Percentiles rank a stretch among this genome's conserved stretches.
Conservation (phyloP, 2,797 vertebrate species). For the Anguilla pacifica region DNA sequence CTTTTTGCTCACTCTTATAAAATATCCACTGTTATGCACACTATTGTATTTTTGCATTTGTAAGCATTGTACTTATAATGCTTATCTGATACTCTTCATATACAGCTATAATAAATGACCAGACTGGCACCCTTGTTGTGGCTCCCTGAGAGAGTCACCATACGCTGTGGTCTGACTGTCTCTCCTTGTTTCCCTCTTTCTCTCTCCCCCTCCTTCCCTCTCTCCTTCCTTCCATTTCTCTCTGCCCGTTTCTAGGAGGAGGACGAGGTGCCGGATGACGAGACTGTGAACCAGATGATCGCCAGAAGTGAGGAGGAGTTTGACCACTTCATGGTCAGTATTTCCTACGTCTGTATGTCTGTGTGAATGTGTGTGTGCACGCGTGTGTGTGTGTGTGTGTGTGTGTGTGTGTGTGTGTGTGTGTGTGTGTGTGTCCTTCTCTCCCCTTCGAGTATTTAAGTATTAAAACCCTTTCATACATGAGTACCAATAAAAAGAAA, state of each 20-base stretch:
- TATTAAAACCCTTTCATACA: background rate
- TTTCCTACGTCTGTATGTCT: background rate
- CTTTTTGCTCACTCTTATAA: background rate
- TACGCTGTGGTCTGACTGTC: background rate
- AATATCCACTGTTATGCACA: background rate
- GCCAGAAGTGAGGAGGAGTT: constrained; percentile 96
- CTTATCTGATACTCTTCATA: no score
- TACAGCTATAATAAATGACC: no score
- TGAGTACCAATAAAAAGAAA: background rate
- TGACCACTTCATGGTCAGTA: constrained; percentile 91
- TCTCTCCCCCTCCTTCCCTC: background rate
- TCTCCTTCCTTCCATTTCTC: constrained; percentile 35
- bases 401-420: background rate
- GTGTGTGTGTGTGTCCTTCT: no score
- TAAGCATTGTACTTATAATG: background rate
- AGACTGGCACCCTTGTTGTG: background rate
- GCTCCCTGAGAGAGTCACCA: background rate
- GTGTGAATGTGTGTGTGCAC: background rate
- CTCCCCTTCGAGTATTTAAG: no score
- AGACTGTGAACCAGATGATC: constrained; percentile 98
- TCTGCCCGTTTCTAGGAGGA: constrained; percentile 90
- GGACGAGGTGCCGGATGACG: constrained; percentile 93
- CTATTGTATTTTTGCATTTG: background rate
- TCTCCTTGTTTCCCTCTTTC: background rate
- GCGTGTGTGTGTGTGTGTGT: no score